Evolutionary conservation across 2,113 vertebrate species (phyloP), one percentile per base, ranked within the genome.

Genomic region (Pongo pygmaeus): DNA sequence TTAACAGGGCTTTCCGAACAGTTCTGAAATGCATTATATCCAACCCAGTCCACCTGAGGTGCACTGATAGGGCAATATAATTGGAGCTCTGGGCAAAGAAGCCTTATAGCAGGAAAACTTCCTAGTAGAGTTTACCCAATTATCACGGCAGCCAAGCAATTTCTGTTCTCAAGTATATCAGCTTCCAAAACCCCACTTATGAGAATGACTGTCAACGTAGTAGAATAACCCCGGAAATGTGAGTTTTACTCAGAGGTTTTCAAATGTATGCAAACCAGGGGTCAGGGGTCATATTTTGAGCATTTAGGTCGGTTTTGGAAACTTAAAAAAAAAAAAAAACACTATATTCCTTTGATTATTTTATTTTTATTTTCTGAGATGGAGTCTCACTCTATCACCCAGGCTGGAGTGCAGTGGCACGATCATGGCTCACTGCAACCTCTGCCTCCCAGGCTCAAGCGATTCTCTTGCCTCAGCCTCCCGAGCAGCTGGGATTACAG

Each of bases 1-100:
- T 98, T 98, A 97, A 98, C 97, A 96, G 93, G 91, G 89, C 93
- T 98, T 97, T 97, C 94, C 81, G 86, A 89, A 92, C 79, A 86
- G 91, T 97, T 89, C 81, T 94, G 91, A 97, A 98, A 91, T 97
- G 93, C 98, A 97, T 95, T 86, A 92, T 85, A 93, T 61, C 92
- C 87, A 90, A 57, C 94, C 69, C 40, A 16, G 93, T 70, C 93
- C 97, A 97, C 97, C 97, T 97, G 97, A 97, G 97, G 97, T 79
- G 52, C 80, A 89, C 70, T 75, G 93, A 93, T 52, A 57, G 80
- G 59, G 77, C n/a, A 43, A 72, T 59, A 69, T 80, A 97, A 96
- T 8, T 50, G 86, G 95, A 97, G 96, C 93, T 92, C 38, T 64
- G 85, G 91, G 94, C 27, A 74, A 70, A 94, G 91, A 79, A 69